Evolutionary conservation across 1,140 invertebrate genomes (phyloP).

Genomic region (Solen grandis): DNA sequence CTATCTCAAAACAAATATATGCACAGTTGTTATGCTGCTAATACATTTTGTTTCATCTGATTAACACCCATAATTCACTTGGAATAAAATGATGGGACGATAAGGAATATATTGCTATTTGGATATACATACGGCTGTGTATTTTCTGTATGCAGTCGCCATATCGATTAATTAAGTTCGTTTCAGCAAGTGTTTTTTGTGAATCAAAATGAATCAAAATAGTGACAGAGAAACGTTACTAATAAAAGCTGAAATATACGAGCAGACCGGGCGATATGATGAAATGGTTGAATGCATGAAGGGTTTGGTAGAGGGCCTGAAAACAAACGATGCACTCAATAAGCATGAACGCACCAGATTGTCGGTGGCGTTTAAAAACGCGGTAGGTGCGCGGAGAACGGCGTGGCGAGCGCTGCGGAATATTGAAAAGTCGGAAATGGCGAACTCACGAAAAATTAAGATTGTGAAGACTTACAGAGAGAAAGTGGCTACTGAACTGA

Average conservation of each 20-base stretch:
- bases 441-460: not conserved
- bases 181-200: too few species aligned
- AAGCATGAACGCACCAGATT: slow-evolving; percentile 20
- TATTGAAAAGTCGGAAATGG: not conserved
- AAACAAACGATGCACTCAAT: slow-evolving; percentile 5
- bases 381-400: slow-evolving; percentile 9
- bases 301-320: slow-evolving; percentile 9
- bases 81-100: too few species aligned
- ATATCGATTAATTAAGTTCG: too few species aligned
- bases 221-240: not conserved
- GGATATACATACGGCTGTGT: too few species aligned
- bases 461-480: slow-evolving; percentile 5
- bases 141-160: too few species aligned
- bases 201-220: too few species aligned
- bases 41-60: too few species aligned
- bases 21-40: too few species aligned
- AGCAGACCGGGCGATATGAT: not conserved
- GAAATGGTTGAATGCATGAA: slow-evolving; percentile 30
- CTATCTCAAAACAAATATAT: too few species aligned
- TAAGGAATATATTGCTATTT: too few species aligned
- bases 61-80: too few species aligned
- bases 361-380: slow-evolving; percentile 34
- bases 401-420: slow-evolving; percentile 9
- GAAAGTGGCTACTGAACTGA: slow-evolving; percentile 3
- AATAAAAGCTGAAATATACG: slow-evolving; percentile 1